Percentiles rank a stretch among this genome's conserved stretches.
These are phyloP conservation scores for Sylvietta virens DNA, from an alignment of 2,113 vertebrate genomes.

Conservation along the genomic window DNA sequence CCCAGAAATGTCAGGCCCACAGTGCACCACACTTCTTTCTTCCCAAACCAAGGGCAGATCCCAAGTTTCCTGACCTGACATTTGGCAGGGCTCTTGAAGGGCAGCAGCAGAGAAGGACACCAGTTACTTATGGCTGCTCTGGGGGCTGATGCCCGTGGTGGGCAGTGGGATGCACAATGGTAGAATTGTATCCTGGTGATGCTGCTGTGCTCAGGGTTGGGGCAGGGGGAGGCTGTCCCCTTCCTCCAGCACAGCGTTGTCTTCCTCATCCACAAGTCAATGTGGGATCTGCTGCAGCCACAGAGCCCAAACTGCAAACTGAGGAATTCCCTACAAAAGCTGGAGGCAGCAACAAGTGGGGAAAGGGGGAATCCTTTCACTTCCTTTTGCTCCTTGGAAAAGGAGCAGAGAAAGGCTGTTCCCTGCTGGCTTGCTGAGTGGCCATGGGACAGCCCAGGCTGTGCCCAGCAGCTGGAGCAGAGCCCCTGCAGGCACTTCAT, in stretches of 20 bases:
- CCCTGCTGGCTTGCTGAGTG: neutral
- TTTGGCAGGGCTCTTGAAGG: neutral
- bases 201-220: accelerated
- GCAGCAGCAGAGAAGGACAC: neutral
- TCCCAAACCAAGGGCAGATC: neutral
- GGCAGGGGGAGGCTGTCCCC: neutral
- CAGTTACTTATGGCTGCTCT: neutral
- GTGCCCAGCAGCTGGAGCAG: neutral
- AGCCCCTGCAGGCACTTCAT: neutral
- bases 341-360: neutral
- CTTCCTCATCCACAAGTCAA: neutral
- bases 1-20: too few species aligned
- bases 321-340: neutral
- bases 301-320: neutral
- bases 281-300: neutral
- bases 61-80: neutral
- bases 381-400: neutral
- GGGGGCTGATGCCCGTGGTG: neutral
- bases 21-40: neutral
- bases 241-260: neutral
- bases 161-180: accelerated
- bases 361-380: neutral
- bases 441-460: neutral
- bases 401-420: too few species aligned
- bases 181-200: accelerated